phyloP scores from a whole-genome alignment of 1,140 invertebrate species.

The Pogonomyrmex barbatus region DNA sequence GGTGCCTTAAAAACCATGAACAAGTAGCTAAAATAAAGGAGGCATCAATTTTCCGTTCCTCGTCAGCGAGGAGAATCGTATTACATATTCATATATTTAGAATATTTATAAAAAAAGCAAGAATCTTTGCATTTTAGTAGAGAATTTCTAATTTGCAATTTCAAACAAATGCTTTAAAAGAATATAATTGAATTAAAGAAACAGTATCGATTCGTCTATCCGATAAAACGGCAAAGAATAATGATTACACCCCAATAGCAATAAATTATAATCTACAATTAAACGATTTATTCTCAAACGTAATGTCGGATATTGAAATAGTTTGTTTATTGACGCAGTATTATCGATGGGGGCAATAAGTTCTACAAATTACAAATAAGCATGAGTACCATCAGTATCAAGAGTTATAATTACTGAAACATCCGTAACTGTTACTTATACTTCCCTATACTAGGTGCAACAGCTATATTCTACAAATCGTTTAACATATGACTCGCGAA shows the following conservation, averaged over 20 bases:
- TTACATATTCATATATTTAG: constrained; percentile 56
- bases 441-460: constrained; percentile 1
- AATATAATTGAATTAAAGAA: constrained; percentile 71
- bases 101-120: constrained; percentile 49
- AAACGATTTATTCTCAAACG: constrained; percentile 71
- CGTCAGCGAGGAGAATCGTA: constrained; percentile 60
- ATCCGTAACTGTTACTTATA: constrained; percentile 17
- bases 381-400: neutral
- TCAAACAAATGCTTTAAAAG: constrained; percentile 44
- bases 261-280: constrained; percentile 76
- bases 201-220: constrained; percentile 82
- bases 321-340: constrained; percentile 62
- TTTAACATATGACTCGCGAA: constrained; percentile 30
- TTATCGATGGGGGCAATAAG: constrained; percentile 59
- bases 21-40: constrained; percentile 70
- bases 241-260: constrained; percentile 74
- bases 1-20: constrained; percentile 78
- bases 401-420: constrained; percentile 8
- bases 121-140: constrained; percentile 44
- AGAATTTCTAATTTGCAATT: constrained; percentile 56
- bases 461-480: constrained; percentile 13
- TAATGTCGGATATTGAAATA: constrained; percentile 72
- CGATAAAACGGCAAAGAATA: constrained; percentile 75
- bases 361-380: constrained; percentile 48
- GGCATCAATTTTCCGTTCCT: constrained; percentile 69